These are phyloP conservation scores for Candoia aspera DNA, from an alignment of 2,113 vertebrate genomes.

Conservation along the genomic window DNA sequence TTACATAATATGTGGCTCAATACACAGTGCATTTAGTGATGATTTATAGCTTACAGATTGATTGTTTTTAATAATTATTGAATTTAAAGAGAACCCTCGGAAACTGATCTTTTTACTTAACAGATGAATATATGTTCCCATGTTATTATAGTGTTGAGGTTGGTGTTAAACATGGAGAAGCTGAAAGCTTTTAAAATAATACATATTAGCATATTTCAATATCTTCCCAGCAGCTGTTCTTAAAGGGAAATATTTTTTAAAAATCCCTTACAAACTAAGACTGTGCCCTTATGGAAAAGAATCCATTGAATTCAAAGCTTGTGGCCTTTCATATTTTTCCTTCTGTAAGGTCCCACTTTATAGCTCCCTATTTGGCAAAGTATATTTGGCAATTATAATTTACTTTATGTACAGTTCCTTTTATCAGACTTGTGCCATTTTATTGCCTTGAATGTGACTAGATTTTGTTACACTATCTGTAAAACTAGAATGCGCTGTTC, in stretches of 20 bases:
- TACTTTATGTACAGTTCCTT: background rate
- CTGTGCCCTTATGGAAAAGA: background rate
- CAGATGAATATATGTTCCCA: background rate
- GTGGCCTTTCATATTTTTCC: background rate
- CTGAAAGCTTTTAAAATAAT: constrained; percentile 7
- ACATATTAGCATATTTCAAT: background rate
- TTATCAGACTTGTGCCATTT: background rate
- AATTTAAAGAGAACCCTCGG: constrained; percentile 40
- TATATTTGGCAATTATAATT: background rate
- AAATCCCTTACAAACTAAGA: background rate
- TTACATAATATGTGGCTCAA: constrained; percentile 43
- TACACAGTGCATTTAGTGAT: constrained; percentile 50
- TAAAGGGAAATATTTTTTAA: background rate
- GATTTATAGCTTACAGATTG: constrained; percentile 31
- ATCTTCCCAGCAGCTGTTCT: background rate
- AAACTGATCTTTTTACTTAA: constrained; percentile 26
- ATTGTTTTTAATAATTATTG: constrained; percentile 38
- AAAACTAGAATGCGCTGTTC: too few relatives aligned
- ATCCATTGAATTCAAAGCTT: background rate
- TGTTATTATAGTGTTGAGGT: background rate
- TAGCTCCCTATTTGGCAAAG: background rate
- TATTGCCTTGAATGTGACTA: background rate
- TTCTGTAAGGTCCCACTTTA: background rate
- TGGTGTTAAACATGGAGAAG: constrained; percentile 3
- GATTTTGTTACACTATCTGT: too few relatives aligned